Conservation (phyloP, 2,113 vertebrate genomes). For the Corythornis vintsioides region DNA sequence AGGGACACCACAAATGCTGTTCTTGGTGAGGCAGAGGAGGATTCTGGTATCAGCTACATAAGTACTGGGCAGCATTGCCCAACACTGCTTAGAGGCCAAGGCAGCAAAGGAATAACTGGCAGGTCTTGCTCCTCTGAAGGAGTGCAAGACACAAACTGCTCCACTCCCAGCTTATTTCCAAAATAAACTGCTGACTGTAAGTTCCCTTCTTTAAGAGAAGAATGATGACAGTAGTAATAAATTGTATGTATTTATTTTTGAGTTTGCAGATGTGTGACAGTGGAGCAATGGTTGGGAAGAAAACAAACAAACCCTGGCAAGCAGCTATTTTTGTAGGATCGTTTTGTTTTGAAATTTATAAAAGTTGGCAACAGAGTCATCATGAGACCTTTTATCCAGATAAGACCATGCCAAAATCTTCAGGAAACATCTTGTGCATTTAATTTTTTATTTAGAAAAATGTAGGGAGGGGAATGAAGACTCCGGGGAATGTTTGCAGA, state of each 20-base stretch:
- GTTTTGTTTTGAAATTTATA: constrained; percentile 57
- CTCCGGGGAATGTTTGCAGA: neutral
- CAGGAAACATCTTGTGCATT: constrained; percentile 54
- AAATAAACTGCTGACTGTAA: neutral
- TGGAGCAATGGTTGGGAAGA: neutral
- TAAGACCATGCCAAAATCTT: constrained; percentile 57
- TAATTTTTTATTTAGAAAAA: constrained; percentile 40
- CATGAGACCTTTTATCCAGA: constrained; percentile 45
- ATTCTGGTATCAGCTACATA: neutral
- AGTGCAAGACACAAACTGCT: neutral
- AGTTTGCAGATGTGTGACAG: constrained; percentile 33
- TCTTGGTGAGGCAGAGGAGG: neutral
- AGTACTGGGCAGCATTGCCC: neutral
- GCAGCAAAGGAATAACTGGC: constrained; percentile 1
- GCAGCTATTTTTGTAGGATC: constrained; percentile 48
- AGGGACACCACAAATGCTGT: neutral
- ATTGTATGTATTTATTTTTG: constrained; percentile 32
- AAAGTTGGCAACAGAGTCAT: constrained; percentile 32
- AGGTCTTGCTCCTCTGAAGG: neutral
- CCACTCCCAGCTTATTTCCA: constrained; percentile 29
- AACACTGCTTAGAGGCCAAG: neutral
- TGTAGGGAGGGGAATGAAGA: neutral
- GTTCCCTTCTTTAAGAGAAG: constrained; percentile 49
- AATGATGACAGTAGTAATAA: constrained; percentile 49
- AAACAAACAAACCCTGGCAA: constrained; percentile 50